A percentile compares a stretch with the other conserved stretches of the same genome.
These are phyloP conservation scores for Digitonthophagus gazella DNA, from an alignment of 2,888 invertebrate species.

Conservation along the genomic window DNA sequence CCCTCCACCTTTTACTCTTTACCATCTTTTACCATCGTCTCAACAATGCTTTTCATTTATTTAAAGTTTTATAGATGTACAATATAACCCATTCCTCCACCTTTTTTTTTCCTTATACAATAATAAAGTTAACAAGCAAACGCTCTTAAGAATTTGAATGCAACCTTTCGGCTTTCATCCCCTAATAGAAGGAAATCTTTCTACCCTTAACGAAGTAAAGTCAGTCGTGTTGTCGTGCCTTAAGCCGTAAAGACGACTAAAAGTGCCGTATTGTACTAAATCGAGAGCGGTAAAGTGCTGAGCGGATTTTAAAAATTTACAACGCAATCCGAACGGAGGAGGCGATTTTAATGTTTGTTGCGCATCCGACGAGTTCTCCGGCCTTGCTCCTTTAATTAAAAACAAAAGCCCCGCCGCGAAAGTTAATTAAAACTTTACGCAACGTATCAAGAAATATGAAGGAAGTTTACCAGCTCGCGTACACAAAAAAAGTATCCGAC, in stretches of 20 bases:
- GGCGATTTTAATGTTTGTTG: slow-evolving; percentile 14
- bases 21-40: too few relatives aligned
- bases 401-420: slow-evolving; percentile 24
- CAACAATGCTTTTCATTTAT: too few relatives aligned
- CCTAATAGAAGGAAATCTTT: neutral
- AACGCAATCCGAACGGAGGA: slow-evolving; percentile 5
- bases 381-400: slow-evolving; percentile 23
- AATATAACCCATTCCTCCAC: too few relatives aligned
- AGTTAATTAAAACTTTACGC: slow-evolving; percentile 27
- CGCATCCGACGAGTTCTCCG: neutral
- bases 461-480: slow-evolving; percentile 16
- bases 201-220: neutral
- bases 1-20: too few relatives aligned
- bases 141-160: neutral
- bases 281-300: neutral
- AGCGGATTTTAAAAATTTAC: slow-evolving; percentile 17
- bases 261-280: slow-evolving; percentile 1
- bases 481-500: slow-evolving; percentile 6
- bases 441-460: slow-evolving; percentile 24
- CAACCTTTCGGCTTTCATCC: neutral
- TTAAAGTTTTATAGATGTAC: too few relatives aligned
- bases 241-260: slow-evolving; percentile 3
- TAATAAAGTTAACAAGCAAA: neutral
- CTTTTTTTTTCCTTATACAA: too few relatives aligned
- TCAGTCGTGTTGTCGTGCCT: neutral